phyloP scores from a whole-genome alignment of 2,797 vertebrate genomes.

The Columba guinea region DNA sequence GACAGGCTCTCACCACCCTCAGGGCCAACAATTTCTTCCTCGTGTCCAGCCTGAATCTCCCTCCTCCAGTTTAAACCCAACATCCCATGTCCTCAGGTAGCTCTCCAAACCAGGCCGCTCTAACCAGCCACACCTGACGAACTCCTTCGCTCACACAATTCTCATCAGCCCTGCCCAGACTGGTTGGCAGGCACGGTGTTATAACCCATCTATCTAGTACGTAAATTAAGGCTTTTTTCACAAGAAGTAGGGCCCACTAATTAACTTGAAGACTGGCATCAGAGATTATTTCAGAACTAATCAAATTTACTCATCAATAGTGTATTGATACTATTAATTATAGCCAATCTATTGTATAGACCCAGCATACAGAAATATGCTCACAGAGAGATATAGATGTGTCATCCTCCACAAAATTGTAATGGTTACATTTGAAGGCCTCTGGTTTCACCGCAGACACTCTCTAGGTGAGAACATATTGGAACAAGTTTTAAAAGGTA shows the following conservation, averaged over 20 bases:
- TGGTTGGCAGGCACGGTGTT: background rate
- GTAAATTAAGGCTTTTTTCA: rapidly evolving
- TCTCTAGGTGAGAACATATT: background rate
- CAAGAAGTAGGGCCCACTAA: background rate
- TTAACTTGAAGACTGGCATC: background rate
- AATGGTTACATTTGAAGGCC: background rate
- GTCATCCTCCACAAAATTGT: background rate
- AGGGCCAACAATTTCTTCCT: no score
- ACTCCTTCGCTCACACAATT: background rate
- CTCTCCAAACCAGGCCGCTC: background rate
- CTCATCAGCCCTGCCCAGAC: background rate
- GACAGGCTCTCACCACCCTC: no score
- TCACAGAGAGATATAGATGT: background rate
- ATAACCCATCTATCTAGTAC: background rate
- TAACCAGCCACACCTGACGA: background rate
- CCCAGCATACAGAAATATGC: background rate
- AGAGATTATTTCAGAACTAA: background rate
- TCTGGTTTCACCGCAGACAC: background rate
- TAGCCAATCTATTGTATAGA: background rate
- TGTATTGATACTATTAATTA: background rate
- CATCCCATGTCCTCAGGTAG: background rate
- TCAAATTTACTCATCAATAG: background rate
- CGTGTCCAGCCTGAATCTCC: no score
- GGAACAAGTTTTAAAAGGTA: background rate
- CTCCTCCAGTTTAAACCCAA: no score